Evolutionary conservation across 2,113 vertebrate species (phyloP).

Genomic region (Daphoenositta chrysoptera): DNA sequence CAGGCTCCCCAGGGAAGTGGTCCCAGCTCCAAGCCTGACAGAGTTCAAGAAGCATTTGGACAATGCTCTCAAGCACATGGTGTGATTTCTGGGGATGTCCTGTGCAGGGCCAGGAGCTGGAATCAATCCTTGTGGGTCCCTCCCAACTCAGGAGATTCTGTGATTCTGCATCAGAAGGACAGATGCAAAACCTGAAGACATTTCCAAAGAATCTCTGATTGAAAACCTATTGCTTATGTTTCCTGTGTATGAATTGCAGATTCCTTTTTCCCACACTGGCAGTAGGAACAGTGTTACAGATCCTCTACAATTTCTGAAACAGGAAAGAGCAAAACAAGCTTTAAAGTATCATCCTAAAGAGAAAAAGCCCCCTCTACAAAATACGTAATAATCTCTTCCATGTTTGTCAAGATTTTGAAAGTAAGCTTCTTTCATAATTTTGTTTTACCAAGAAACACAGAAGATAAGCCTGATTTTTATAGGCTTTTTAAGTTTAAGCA

Average conservation of each 20-base stretch:
- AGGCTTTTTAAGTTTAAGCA: background rate
- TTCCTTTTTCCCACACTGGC: background rate
- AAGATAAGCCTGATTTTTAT: background rate
- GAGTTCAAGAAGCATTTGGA: background rate
- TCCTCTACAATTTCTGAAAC: background rate
- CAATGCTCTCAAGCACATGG: background rate
- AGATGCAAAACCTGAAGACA: background rate
- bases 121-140: accelerated
- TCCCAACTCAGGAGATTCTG: background rate
- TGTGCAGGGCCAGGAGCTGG: background rate
- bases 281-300: background rate
- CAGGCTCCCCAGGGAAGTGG: background rate
- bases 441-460: background rate
- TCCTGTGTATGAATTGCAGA: background rate
- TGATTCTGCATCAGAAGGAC: background rate
- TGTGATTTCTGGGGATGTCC: background rate
- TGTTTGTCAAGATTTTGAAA: background rate
- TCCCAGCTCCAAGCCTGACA: background rate
- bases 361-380: background rate
- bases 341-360: background rate
- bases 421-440: background rate
- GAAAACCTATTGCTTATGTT: background rate
- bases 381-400: background rate
- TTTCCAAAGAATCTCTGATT: background rate
- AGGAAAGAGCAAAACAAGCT: background rate